phyloP scores from a whole-genome alignment of 2,888 invertebrate species.

The Ophion slaviceki region DNA sequence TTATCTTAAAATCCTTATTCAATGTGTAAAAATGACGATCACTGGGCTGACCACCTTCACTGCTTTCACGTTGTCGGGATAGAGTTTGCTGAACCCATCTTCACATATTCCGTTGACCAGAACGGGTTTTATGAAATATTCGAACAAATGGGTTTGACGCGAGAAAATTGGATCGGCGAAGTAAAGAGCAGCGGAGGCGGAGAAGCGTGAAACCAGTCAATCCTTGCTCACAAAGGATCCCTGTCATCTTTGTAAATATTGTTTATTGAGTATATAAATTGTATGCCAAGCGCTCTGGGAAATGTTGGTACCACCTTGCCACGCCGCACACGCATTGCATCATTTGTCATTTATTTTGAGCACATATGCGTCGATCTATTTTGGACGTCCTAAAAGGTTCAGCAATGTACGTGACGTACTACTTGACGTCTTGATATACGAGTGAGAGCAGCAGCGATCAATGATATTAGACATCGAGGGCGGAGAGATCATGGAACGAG shows the following conservation, averaged over 20 bases:
- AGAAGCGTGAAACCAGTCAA: background rate
- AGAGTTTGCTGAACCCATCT: too few species aligned
- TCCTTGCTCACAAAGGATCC: background rate
- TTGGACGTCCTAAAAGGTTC: conserved; percentile 9
- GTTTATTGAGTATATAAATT: too few species aligned
- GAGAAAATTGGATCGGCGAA: too few species aligned
- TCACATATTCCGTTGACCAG: too few species aligned
- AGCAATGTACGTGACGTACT: conserved; percentile 28
- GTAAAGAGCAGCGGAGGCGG: too few species aligned
- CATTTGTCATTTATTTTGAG: background rate
- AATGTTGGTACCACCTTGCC: background rate
- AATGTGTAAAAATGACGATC: too few species aligned
- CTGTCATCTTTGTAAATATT: background rate
- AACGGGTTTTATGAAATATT: too few species aligned
- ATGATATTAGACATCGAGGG: conserved; percentile 63
- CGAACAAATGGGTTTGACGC: too few species aligned
- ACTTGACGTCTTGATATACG: conserved; percentile 17
- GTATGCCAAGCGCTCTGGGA: background rate
- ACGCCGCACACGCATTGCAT: background rate
- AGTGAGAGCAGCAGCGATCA: conserved; percentile 23
- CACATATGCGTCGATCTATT: conserved; percentile 31
- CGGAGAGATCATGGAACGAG: conserved; percentile 61
- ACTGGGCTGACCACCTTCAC: background rate
- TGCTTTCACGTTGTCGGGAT: background rate
- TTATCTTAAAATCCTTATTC: too few species aligned